Conservation (phyloP, 2,797 vertebrate species). For the Aldrovandia affinis region DNA sequence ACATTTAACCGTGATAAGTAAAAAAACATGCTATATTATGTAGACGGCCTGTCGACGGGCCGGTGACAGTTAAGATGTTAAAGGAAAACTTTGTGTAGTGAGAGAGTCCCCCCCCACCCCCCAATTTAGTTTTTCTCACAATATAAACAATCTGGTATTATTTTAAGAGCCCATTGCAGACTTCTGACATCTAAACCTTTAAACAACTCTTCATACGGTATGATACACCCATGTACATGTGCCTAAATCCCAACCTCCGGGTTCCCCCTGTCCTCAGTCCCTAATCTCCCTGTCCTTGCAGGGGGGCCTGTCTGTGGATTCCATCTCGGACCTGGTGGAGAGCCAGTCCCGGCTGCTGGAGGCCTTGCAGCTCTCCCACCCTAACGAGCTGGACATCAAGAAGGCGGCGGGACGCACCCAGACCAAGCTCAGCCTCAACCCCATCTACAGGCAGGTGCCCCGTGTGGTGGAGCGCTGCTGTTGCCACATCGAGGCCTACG, state of each 20-base stretch:
- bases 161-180: not conserved
- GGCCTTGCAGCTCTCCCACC: conserved; percentile 88
- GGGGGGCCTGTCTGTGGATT: conserved; percentile 90
- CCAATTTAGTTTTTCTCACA: not conserved
- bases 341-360: conserved; percentile 84
- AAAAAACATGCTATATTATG: too few relatives aligned
- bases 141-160: not conserved
- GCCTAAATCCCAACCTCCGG: not conserved
- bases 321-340: conserved; percentile 85
- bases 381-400: conserved; percentile 77
- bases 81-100: not conserved
- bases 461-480: conserved; percentile 88
- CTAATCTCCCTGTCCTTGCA: conserved; percentile 47
- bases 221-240: not conserved
- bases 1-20: too few relatives aligned
- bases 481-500: conserved; percentile 81
- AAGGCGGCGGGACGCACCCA: conserved; percentile 70
- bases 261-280: not conserved
- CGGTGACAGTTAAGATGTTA: too few relatives aligned
- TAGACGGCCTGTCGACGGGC: too few relatives aligned
- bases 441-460: conserved; percentile 87
- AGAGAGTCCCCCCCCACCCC: not conserved
- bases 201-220: not conserved
- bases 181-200: not conserved
- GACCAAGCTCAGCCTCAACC: conserved; percentile 86